A percentile compares a stretch with the other conserved stretches of the same genome.
These are phyloP conservation scores for Oreortyx pictus DNA, from an alignment of 2,797 vertebrate species.

Conservation along the genomic window DNA sequence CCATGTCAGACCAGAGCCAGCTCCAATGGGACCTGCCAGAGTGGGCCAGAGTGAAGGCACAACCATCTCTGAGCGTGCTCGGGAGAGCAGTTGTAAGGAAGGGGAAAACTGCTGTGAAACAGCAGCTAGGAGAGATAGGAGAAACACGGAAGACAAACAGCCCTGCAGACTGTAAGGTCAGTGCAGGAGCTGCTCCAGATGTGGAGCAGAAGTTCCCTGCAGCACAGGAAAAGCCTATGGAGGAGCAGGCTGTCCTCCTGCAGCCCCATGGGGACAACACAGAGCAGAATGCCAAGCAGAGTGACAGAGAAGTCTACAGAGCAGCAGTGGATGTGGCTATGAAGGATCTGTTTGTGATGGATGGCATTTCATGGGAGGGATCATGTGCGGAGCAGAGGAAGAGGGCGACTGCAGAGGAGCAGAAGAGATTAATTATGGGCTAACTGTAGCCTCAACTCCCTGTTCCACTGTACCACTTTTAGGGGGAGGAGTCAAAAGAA, in stretches of 20 bases:
- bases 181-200: neutral
- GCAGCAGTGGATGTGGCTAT: neutral
- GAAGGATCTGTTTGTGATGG: neutral
- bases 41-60: neutral
- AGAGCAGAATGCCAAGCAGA: neutral
- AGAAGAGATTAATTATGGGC: neutral
- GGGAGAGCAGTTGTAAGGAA: neutral
- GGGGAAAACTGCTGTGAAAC: neutral
- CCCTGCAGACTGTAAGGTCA: neutral
- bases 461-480: neutral
- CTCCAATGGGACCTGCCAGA: neutral
- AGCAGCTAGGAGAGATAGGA: neutral
- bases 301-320: neutral
- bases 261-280: too few species aligned
- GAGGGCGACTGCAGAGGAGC: neutral
- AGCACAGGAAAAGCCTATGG: too few species aligned
- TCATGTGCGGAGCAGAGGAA: too few species aligned
- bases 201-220: too few species aligned
- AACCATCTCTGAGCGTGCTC: neutral
- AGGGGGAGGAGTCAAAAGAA: neutral
- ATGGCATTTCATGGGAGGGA: neutral
- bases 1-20: neutral
- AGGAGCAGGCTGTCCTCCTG: too few species aligned
- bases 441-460: neutral
- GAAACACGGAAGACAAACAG: neutral